Percentiles rank a stretch among this genome's conserved stretches.
phyloP scores from a whole-genome alignment of 2,888 invertebrate genomes.

The Chaetoderma sp. region DNA sequence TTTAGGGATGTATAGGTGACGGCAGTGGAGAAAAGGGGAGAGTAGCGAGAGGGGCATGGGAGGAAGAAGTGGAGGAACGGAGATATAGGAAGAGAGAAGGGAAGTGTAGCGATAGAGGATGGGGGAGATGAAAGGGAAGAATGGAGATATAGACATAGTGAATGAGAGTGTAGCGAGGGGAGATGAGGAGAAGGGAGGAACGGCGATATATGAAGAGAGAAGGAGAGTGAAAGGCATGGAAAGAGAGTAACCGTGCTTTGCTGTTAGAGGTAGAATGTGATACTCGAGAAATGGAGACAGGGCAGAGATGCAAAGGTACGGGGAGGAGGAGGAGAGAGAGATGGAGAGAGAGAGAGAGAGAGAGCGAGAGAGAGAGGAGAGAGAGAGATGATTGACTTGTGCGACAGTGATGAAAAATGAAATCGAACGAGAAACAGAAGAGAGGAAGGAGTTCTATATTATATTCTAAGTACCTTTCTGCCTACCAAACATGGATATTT shows the following conservation, averaged over 20 bases:
- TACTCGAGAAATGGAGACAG: not conserved
- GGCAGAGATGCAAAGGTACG: not conserved
- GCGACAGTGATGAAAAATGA: not conserved
- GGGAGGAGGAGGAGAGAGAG: not conserved
- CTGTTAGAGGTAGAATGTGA: not conserved
- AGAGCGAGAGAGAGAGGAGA: no score
- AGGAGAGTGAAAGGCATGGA: not conserved
- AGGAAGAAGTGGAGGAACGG: not conserved
- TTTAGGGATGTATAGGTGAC: not conserved
- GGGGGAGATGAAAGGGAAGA: not conserved
- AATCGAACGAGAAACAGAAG: not conserved
- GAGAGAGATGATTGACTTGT: not conserved
- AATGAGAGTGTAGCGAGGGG: no score
- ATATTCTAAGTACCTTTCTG: not conserved
- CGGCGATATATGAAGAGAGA: not conserved
- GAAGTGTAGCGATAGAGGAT: not conserved
- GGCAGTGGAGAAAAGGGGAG: no score
- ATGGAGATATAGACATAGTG: not conserved
- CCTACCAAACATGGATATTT: not conserved
- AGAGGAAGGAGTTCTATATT: not conserved
- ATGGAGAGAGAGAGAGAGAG: no score
- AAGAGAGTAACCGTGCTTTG: not conserved
- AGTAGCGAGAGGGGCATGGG: not conserved
- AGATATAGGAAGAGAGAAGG: not conserved
- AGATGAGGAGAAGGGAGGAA: not conserved